Base-by-base conservation (phyloP, 2,888 invertebrate species). In the Chrysolina americana region DNA sequence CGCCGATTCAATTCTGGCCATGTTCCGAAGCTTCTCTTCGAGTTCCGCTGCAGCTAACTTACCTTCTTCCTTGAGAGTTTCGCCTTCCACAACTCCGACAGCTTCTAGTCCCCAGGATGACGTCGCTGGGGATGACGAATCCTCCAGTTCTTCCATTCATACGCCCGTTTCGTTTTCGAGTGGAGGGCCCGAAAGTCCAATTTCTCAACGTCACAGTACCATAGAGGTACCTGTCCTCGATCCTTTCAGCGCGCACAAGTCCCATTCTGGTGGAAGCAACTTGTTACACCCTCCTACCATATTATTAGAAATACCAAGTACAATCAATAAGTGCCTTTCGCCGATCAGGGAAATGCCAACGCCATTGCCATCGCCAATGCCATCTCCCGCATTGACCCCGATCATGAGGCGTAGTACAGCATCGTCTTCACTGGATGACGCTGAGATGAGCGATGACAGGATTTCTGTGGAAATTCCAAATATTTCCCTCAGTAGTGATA, bases 341-440 rank as follows among this genome's bases (percentile, higher is more conserved):
- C 95, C 95, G 0, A 95, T 95, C 79, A 89, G 93, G 79, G 94
- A 94, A 87, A 90, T 94, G 80, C 94, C 94, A 3, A 94, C 94
- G 0, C 94, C 94, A 23, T 88, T 93, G 41, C 94, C 94, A 17
- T 94, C 94, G 5, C 94, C 94, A 6, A 89, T 93, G 69, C 94
- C 93, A 15, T 92, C 93, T 15, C 94, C 93, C 4, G 89, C 93
- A 17, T 90, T 93, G 15, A 93, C 94, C 0, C 94, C 94, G 0
- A 89, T 59, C 17, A 90, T 91, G 90, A 85, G 90, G 78, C 85
- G 87, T 65, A 83, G 83, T 59, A 82, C 83, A 17, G 77, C 89
- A 86, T 73, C 90, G 87, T 74, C 91, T 85, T 74, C 89, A 85
- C 69, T 89, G 87, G 89, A 89, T 87, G 80, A 89, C 87, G 83